Evolutionary conservation across 2,797 vertebrate species (phyloP).

Genomic region (Fringilla coelebs): DNA sequence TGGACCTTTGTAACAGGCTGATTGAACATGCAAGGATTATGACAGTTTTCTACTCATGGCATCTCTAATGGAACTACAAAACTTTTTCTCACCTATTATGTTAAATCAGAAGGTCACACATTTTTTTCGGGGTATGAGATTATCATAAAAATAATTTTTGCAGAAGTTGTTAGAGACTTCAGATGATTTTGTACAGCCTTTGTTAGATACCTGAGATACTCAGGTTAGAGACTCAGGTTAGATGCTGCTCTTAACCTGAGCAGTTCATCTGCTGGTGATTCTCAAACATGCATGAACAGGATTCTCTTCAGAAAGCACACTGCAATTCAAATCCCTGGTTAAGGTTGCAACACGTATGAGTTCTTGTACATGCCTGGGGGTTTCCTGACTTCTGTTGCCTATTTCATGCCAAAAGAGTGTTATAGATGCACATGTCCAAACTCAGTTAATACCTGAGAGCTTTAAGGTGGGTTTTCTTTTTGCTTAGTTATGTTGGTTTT

Average conservation of each 20-base stretch:
- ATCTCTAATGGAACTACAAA: not conserved
- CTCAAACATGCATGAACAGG: not conserved
- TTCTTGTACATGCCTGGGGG: rapidly evolving
- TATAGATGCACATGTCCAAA: not conserved
- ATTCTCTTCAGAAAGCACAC: not conserved
- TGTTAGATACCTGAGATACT: not conserved
- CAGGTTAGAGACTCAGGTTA: no score
- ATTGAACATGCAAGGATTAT: not conserved
- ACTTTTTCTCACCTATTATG: not conserved
- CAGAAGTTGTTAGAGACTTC: not conserved
- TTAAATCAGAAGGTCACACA: not conserved
- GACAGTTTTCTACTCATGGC: rapidly evolving
- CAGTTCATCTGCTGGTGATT: not conserved
- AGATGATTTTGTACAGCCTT: not conserved
- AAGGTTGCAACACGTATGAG: not conserved
- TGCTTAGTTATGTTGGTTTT: not conserved
- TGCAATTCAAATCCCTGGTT: not conserved
- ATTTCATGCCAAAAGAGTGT: not conserved
- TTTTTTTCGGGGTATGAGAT: not conserved
- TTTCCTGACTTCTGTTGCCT: not conserved
- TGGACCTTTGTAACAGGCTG: not conserved
- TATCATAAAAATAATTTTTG: not conserved
- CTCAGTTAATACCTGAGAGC: not conserved
- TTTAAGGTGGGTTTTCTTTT: rapidly evolving
- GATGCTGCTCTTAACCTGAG: not conserved